Evolutionary conservation across 2,888 invertebrate genomes (phyloP).

Genomic region (Conchocele bisecta): DNA sequence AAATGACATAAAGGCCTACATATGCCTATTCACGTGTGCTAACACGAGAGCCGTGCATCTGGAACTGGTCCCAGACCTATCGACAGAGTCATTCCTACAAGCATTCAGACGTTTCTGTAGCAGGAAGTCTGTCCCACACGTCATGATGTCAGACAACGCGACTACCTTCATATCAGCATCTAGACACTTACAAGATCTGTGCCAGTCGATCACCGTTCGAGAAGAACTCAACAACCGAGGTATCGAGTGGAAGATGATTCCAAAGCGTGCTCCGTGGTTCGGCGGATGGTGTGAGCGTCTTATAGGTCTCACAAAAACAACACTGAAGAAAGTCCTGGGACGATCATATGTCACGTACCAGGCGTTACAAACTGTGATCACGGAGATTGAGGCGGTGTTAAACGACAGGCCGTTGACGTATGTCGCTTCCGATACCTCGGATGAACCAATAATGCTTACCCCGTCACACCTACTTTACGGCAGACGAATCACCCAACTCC

Average conservation of each 20-base stretch:
- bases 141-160: conserved; percentile 52
- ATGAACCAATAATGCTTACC: too few relatives aligned
- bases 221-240: conserved; percentile 12
- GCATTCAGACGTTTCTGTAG: conserved; percentile 40
- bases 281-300: conserved; percentile 58
- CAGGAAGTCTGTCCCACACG: conserved; percentile 31
- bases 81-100: conserved; percentile 34
- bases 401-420: conserved; percentile 39
- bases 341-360: conserved; percentile 23
- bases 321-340: conserved; percentile 35
- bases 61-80: conserved; percentile 35
- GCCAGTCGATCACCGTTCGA: conserved; percentile 4
- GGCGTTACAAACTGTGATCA: conserved; percentile 34
- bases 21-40: conserved; percentile 49
- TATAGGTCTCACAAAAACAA: conserved; percentile 40
- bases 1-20: too few relatives aligned
- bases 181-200: conserved; percentile 1
- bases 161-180: conserved; percentile 46
- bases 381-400: conserved; percentile 40
- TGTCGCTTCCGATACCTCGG: too few relatives aligned
- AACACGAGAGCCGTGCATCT: conserved; percentile 49
- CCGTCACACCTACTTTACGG: conserved; percentile 36
- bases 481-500: conserved; percentile 12
- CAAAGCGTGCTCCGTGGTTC: conserved; percentile 48
- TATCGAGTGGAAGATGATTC: conserved; percentile 46